phyloP scores from a whole-genome alignment of 2,888 invertebrate genomes.

The Callimorpha dominula region DNA sequence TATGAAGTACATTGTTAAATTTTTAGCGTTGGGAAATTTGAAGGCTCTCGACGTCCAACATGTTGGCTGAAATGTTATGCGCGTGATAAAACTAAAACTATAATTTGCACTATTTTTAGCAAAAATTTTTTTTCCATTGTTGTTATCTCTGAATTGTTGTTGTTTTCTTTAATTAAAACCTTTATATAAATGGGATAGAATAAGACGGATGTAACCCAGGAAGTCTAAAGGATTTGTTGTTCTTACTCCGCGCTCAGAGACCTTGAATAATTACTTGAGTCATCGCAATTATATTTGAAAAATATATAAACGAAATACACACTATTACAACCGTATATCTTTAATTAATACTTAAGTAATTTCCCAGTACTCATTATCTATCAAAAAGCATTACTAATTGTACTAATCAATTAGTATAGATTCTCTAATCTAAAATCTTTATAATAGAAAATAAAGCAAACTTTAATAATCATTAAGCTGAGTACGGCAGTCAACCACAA shows the following conservation, averaged over 20 bases:
- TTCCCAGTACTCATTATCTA: not conserved
- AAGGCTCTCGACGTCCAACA: constrained; percentile 5
- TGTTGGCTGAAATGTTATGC: not conserved
- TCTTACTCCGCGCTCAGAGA: not conserved
- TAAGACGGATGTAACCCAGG: not conserved
- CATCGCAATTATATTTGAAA: not conserved
- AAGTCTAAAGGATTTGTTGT: not conserved
- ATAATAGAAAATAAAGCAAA: not conserved
- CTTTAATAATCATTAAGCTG: not conserved
- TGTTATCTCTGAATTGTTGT: not conserved
- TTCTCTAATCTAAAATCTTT: not conserved
- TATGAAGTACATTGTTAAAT: constrained; percentile 9
- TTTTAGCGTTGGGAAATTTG: constrained; percentile 8
- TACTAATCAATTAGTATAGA: not conserved
- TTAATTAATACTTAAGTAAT: not conserved
- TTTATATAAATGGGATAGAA: not conserved
- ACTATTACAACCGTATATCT: not conserved
- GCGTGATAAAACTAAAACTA: not conserved
- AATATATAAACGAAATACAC: not conserved
- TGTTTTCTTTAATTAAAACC: not conserved
- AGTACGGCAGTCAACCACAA: not conserved
- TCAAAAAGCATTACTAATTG: not conserved
- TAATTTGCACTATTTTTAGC: not conserved
- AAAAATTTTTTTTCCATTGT: not conserved
- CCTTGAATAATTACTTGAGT: not conserved